Percentiles rank a stretch among this genome's conserved stretches.
phyloP scores from a whole-genome alignment of 92 coral and sea anemone genomes.

The Siderastrea siderea region DNA sequence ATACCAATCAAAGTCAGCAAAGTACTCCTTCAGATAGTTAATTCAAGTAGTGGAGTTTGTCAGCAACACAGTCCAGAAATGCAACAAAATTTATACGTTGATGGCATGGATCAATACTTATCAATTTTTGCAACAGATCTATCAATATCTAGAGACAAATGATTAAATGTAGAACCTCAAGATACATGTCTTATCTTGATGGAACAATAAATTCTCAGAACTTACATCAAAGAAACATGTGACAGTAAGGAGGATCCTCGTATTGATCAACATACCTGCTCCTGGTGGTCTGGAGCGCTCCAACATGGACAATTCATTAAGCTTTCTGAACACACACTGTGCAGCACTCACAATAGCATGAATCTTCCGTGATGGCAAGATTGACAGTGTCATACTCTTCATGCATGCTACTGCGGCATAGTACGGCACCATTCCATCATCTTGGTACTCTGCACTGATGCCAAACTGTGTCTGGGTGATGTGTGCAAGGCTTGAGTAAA shows the following conservation, averaged over 20 bases:
- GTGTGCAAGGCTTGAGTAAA: constrained; percentile 59
- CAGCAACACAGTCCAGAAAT: too few species aligned
- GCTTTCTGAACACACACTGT: constrained; percentile 83
- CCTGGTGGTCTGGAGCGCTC: constrained; percentile 80
- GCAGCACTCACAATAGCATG: constrained; percentile 85
- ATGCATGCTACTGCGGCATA: constrained; percentile 82
- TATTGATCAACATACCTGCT: constrained; percentile 71
- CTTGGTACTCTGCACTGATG: constrained; percentile 74
- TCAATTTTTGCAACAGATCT: too few species aligned
- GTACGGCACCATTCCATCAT: constrained; percentile 69
- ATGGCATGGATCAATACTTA: too few species aligned
- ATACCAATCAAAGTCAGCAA: too few species aligned
- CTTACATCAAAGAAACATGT: too few species aligned
- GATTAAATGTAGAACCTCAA: too few species aligned
- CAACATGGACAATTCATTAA: constrained; percentile 73
- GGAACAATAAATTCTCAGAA: too few species aligned
- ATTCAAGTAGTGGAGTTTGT: too few species aligned
- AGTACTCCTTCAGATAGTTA: too few species aligned
- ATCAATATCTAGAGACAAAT: too few species aligned
- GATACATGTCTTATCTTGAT: too few species aligned
- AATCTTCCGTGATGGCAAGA: constrained; percentile 80
- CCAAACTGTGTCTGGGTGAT: constrained; percentile 83
- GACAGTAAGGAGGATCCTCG: neutral
- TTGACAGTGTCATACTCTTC: constrained; percentile 63
- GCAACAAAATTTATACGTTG: too few species aligned